These are phyloP conservation scores for Geodia barretti DNA, from an alignment of 37 sponge, comb jelly and placozoan species.

Conservation along the genomic window DNA sequence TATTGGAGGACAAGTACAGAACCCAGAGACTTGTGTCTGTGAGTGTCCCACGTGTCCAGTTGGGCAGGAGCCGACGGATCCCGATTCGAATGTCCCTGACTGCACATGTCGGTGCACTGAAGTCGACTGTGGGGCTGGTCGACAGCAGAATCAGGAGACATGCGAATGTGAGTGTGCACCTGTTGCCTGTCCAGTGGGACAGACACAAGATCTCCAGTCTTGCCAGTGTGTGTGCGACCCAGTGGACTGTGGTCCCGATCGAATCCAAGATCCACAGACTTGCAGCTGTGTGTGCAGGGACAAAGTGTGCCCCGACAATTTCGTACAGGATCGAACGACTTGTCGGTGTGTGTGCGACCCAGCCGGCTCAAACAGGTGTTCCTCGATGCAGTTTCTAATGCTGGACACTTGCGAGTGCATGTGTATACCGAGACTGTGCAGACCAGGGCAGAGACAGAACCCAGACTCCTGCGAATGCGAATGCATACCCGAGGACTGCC, in stretches of 20 bases:
- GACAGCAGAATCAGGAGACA: constrained; percentile 30
- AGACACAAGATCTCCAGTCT: constrained; percentile 5
- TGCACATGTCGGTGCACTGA: not conserved
- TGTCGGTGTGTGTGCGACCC: too few relatives aligned
- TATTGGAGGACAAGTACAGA: constrained; percentile 1
- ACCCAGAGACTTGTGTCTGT: constrained; percentile 50
- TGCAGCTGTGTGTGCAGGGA: constrained; percentile 32
- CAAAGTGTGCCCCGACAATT: too few relatives aligned
- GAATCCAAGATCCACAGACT: constrained; percentile 25
- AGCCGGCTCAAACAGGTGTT: too few relatives aligned
- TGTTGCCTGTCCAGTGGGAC: constrained; percentile 18
- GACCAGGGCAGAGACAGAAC: not conserved
- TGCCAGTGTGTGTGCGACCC: constrained; percentile 33
- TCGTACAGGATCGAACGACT: too few relatives aligned
- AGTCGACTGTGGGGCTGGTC: not conserved
- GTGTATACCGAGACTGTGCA: constrained; percentile 9
- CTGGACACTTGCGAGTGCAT: constrained; percentile 36
- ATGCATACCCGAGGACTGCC: not conserved
- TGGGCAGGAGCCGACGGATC: not conserved
- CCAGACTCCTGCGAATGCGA: constrained; percentile 28
- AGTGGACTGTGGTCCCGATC: constrained; percentile 11
- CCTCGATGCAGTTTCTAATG: too few relatives aligned
- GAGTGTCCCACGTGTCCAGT: constrained; percentile 9
- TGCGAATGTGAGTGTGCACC: constrained; percentile 29
- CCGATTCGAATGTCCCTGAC: not conserved